Evolutionary conservation across 1,140 invertebrate genomes (phyloP), one percentile per base, ranked within the genome.

Genomic region (Macrocentrus cingulum): DNA sequence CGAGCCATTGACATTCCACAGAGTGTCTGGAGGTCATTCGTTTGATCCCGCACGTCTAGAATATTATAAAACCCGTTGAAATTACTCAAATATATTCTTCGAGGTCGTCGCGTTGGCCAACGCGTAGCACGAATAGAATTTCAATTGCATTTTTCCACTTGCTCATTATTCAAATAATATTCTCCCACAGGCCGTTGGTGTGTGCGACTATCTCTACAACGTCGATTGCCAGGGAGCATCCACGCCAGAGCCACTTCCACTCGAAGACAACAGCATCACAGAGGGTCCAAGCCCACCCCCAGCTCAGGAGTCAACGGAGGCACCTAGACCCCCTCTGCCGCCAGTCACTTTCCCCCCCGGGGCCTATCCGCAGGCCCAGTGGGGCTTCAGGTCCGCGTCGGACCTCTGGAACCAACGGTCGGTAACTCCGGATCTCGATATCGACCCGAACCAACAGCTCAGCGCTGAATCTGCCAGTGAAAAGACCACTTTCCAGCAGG

Each of bases 141-240:
- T 64, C 53, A 66, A 66, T 50, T 50, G 41, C 9, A 6, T 55
- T 19, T 41, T 6, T 18, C 16, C 7, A 32, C n/a, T n/a, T 51
- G 15, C 16, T 22, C 2, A 34, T 23, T 3, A 55, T 13, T 13
- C 11, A 2, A 16, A 20, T 16, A 52, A 20, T 18, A 45, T 53
- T 45, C 5, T 45, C 9, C 79, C 80, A 52, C 70, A 87, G 85
- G 66, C 73, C 53, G 63, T 84, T 0, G 80, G 82, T 18, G 80
- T 87, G 1, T 87, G 85, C 58, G 85, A 87, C 60, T 87, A 84
- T 56, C 71, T 74, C 0, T 72, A 79, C 50, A 79, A 79, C 20
- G 84, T 86, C 0, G 76, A 83, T 59, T 87, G 85, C 63, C 68
- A 72, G 56, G 77, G 77, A 2, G 60, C 75, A n/a, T 71, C 68